Evolutionary conservation across 1,140 invertebrate species (phyloP).

Genomic region (Cecropterus lyciades): DNA sequence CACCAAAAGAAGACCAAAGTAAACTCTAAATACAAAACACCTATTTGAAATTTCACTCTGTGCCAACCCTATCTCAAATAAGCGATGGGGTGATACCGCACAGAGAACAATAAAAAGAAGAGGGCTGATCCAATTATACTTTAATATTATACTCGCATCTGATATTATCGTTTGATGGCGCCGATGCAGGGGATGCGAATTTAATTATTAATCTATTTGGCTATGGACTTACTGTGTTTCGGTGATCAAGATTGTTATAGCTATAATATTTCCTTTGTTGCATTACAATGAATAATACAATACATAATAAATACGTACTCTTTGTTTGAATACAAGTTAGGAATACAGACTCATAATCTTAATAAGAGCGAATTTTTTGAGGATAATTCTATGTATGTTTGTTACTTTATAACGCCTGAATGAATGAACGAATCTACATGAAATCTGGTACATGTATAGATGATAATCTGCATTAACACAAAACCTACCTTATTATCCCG

Average conservation of each 20-base stretch:
- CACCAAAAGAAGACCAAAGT: too few relatives aligned
- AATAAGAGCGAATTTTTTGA: too few relatives aligned
- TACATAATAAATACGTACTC: not conserved
- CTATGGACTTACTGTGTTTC: constrained; percentile 37
- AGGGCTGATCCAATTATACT: constrained; percentile 65
- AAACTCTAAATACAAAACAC: not conserved
- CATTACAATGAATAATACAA: not conserved
- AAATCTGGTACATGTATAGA: too few relatives aligned
- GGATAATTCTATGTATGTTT: too few relatives aligned
- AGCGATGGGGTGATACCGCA: constrained; percentile 40
- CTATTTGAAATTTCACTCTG: constrained; percentile 2
- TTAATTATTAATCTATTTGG: constrained; percentile 65
- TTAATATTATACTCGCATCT: constrained; percentile 65
- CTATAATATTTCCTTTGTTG: not conserved
- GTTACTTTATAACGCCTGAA: too few relatives aligned
- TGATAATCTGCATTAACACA: too few relatives aligned
- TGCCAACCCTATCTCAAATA: constrained; percentile 45
- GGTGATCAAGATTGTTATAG: constrained; percentile 24
- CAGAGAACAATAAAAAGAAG: constrained; percentile 55
- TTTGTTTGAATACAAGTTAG: too few relatives aligned
- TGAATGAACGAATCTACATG: too few relatives aligned
- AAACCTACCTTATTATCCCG: too few relatives aligned
- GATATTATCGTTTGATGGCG: constrained; percentile 58
- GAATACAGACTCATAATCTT: too few relatives aligned
- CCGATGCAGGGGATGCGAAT: constrained; percentile 50